These are phyloP conservation scores for Pseudopleuronectes americanus DNA, from an alignment of 2,797 vertebrate species.

Conservation along the genomic window DNA sequence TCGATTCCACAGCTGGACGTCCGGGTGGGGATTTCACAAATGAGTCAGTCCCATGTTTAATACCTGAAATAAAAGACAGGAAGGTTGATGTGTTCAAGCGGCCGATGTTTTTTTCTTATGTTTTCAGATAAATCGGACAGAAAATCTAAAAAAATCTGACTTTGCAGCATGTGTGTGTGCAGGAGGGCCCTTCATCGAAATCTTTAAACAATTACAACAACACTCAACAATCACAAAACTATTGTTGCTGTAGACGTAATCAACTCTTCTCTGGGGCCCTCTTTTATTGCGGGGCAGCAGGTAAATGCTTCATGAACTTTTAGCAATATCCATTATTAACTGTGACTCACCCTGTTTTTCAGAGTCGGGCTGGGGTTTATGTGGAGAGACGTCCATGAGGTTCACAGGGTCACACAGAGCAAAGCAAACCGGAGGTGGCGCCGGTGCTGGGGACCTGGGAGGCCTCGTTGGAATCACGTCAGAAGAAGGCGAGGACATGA, in stretches of 20 bases:
- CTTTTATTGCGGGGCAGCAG: too few species aligned
- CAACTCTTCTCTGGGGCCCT: too few species aligned
- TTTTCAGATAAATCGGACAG: too few species aligned
- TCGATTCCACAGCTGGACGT: slow-evolving; percentile 60
- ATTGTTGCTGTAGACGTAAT: not conserved
- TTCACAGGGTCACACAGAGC: slow-evolving; percentile 23
- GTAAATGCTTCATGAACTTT: not conserved
- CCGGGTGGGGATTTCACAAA: slow-evolving; percentile 63
- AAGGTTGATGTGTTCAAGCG: slow-evolving; percentile 9
- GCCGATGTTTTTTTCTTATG: too few species aligned
- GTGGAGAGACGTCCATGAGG: slow-evolving; percentile 24
- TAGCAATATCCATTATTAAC: not conserved
- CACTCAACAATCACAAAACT: too few species aligned
- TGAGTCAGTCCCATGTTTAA: slow-evolving; percentile 41
- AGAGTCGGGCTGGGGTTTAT: slow-evolving; percentile 30
- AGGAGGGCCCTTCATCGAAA: too few species aligned
- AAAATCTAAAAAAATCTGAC: not conserved
- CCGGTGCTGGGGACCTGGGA: slow-evolving; percentile 29
- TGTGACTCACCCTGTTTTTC: slow-evolving; percentile 48
- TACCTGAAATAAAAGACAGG: slow-evolving; percentile 57
- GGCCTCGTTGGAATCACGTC: slow-evolving; percentile 24
- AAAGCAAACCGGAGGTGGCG: slow-evolving; percentile 15
- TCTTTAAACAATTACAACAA: too few species aligned
- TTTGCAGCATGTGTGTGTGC: not conserved
- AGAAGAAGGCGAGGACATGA: slow-evolving; percentile 23